Percentiles rank a stretch among this genome's conserved stretches.
phyloP scores from a whole-genome alignment of 1,140 invertebrate genomes.

The Leucophenga varia region DNA sequence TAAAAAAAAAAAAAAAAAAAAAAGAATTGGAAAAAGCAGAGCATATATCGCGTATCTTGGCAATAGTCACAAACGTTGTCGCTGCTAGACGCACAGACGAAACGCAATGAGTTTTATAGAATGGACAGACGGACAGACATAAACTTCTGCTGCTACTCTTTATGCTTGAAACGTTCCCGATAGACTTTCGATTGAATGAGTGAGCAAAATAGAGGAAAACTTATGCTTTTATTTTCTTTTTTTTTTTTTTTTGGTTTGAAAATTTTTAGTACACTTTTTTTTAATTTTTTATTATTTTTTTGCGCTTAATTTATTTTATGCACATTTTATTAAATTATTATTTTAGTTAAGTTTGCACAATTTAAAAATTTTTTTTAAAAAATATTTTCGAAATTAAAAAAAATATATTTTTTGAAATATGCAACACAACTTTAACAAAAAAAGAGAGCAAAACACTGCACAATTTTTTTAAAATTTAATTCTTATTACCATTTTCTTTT shows the following conservation, averaged over 20 bases:
- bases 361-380: no score
- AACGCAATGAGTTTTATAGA: no score
- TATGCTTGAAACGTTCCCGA: no score
- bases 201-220: slow-evolving; percentile 17
- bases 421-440: no score
- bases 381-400: no score
- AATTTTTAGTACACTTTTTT: neutral
- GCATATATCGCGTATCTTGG: slow-evolving; percentile 47
- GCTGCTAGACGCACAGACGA: slow-evolving; percentile 3
- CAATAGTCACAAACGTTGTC: slow-evolving; percentile 14
- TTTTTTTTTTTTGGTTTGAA: slow-evolving; percentile 1
- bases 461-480: no score
- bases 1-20: slow-evolving; percentile 28
- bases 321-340: neutral
- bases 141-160: slow-evolving; percentile 4
- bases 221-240: neutral
- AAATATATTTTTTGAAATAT: no score
- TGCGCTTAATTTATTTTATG: slow-evolving; percentile 6
- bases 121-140: no score
- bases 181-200: no score
- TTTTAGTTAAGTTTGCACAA: no score
- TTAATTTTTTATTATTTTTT: slow-evolving; percentile 4
- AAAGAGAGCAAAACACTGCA: no score
- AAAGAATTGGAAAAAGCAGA: slow-evolving; percentile 22
- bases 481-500: slow-evolving; percentile 2